Evolutionary conservation across 1,140 invertebrate species (phyloP).

Genomic region (Bombus soroeensis): DNA sequence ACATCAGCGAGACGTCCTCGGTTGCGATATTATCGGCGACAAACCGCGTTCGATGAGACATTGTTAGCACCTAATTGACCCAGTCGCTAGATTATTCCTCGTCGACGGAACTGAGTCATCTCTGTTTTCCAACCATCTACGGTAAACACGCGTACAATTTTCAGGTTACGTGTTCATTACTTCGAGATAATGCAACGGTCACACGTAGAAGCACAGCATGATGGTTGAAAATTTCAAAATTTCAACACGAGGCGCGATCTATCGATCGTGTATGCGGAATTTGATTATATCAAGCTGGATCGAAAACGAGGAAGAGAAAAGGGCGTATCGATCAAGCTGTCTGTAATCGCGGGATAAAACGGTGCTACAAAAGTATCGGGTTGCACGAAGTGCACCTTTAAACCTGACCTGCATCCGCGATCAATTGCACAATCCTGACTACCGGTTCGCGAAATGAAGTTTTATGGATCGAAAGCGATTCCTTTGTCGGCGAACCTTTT

Average conservation of each 20-base stretch:
- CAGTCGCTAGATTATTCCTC: background rate
- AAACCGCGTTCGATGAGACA: constrained; percentile 18
- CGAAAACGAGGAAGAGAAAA: background rate
- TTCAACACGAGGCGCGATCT: background rate
- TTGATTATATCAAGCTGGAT: constrained; percentile 26
- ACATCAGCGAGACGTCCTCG: background rate
- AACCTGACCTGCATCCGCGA: constrained; percentile 42
- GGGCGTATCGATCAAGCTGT: background rate
- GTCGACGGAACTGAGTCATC: background rate
- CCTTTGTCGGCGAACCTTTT: constrained; percentile 20
- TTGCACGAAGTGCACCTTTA: constrained; percentile 43
- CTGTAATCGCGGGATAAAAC: constrained; percentile 59
- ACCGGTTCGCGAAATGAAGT: constrained; percentile 54
- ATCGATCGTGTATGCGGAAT: constrained; percentile 8
- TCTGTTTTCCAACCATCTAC: background rate
- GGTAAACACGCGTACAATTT: background rate
- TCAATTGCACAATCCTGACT: constrained; percentile 25
- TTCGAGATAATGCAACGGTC: constrained; percentile 3
- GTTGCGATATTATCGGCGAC: background rate
- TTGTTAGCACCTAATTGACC: constrained; percentile 42
- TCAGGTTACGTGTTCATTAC: constrained; percentile 27
- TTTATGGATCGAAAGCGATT: constrained; percentile 7
- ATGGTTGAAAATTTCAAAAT: background rate
- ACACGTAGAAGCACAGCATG: background rate
- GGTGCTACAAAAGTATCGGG: constrained; percentile 53